A percentile compares a stretch with the other conserved stretches of the same genome.
These are phyloP conservation scores for Coremacera marginata DNA, from an alignment of 2,888 invertebrate species.

Conservation along the genomic window DNA sequence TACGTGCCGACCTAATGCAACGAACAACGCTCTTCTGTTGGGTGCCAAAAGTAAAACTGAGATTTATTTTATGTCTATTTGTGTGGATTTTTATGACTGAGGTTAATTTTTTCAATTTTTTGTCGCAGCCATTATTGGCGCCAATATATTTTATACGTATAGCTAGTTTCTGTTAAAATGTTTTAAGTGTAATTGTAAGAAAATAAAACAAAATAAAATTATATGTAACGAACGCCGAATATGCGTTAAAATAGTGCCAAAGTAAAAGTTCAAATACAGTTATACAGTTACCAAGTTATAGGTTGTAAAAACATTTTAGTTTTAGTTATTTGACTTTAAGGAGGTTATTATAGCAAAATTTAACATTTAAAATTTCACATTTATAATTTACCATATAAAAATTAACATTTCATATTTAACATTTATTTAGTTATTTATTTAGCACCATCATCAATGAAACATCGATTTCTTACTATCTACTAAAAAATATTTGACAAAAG, in stretches of 20 bases:
- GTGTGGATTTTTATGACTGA: background rate
- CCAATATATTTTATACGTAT: conserved; percentile 31
- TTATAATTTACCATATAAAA: too few species aligned
- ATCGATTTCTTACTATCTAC: too few species aligned
- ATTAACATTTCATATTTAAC: too few species aligned
- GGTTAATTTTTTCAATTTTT: conserved; percentile 4
- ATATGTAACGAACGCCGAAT: background rate
- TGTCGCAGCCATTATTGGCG: conserved; percentile 19
- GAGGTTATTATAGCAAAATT: too few species aligned
- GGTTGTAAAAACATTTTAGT: too few species aligned
- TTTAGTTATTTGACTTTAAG: too few species aligned
- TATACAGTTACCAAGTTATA: too few species aligned
- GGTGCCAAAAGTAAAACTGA: conserved; percentile 9
- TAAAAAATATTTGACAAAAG: too few species aligned
- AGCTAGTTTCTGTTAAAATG: conserved; percentile 16
- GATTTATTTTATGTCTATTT: conserved; percentile 25
- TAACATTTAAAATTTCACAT: too few species aligned
- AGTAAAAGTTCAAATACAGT: background rate
- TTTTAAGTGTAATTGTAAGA: conserved; percentile 18
- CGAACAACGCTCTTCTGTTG: background rate
- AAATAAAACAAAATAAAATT: background rate
- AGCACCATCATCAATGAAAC: too few species aligned
- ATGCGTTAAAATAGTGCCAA: background rate
- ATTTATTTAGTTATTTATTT: too few species aligned
- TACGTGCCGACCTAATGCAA: conserved; percentile 11